These are phyloP conservation scores for Dilophus febrilis DNA, from an alignment of 2,888 invertebrate species.

Conservation along the genomic window DNA sequence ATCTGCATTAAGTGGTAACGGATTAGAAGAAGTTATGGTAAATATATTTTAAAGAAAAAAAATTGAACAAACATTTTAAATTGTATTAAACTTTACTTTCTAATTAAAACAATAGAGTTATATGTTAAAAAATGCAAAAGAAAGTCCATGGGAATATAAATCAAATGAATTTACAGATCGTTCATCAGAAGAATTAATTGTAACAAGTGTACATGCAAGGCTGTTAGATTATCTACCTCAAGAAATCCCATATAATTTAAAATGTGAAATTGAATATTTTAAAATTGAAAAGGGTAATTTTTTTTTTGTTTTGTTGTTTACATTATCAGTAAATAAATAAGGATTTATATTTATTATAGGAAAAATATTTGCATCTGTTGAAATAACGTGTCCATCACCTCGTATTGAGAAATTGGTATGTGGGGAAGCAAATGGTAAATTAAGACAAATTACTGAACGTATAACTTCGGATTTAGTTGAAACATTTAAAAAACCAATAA, in stretches of 20 bases:
- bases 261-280: slow-evolving; percentile 47
- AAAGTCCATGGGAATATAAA: slow-evolving; percentile 49
- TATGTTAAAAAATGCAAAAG: slow-evolving; percentile 41
- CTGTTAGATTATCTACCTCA: slow-evolving; percentile 66
- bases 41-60: slow-evolving; percentile 7
- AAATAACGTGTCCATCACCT: slow-evolving; percentile 43
- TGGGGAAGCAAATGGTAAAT: slow-evolving; percentile 46
- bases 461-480: slow-evolving; percentile 30
- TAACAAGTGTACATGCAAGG: slow-evolving; percentile 62
- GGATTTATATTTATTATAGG: slow-evolving; percentile 24
- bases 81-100: slow-evolving; percentile 2
- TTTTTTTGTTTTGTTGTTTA: slow-evolving; percentile 9
- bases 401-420: slow-evolving; percentile 47
- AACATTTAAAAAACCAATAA: no score
- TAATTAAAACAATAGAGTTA: no score
- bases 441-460: slow-evolving; percentile 51
- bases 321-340: neutral
- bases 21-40: slow-evolving; percentile 54
- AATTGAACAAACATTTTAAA: neutral
- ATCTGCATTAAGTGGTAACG: slow-evolving; percentile 68
- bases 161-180: slow-evolving; percentile 56
- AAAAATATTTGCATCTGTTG: slow-evolving; percentile 32
- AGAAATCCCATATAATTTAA: slow-evolving; percentile 71
- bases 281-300: slow-evolving; percentile 35
- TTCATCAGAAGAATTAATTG: slow-evolving; percentile 46